Evolutionary conservation across 2,113 vertebrate genomes (phyloP).

Genomic region (Sminthopsis crassicaudata): DNA sequence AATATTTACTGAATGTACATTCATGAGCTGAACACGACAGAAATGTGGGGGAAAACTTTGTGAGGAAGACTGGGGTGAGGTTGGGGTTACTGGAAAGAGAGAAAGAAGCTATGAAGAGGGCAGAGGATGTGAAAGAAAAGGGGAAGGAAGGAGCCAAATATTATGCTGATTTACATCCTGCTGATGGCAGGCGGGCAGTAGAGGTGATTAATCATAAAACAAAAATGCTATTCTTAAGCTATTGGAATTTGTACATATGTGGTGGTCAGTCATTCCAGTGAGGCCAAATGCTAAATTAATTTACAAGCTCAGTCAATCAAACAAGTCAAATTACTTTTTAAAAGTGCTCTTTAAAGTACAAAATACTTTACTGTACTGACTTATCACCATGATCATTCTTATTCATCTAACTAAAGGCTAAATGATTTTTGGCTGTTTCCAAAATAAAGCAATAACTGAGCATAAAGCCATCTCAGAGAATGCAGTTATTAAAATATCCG

Average conservation of each 20-base stretch:
- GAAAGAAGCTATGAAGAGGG: neutral
- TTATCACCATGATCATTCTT: constrained; percentile 13
- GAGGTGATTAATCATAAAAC: neutral
- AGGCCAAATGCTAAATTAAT: neutral
- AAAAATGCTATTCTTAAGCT: neutral
- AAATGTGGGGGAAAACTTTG: neutral
- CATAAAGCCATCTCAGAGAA: constrained; percentile 23
- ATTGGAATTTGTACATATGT: neutral
- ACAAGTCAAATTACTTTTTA: neutral
- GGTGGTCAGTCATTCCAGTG: neutral
- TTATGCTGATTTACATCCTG: neutral
- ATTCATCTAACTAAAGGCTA: constrained; percentile 41
- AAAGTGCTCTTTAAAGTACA: neutral
- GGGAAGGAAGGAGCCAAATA: neutral
- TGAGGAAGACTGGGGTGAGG: neutral
- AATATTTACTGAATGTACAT: neutral
- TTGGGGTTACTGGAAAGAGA: neutral
- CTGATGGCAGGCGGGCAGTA: neutral
- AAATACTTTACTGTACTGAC: constrained; percentile 12
- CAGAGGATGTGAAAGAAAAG: neutral
- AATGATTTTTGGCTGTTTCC: constrained; percentile 27
- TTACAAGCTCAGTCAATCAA: neutral
- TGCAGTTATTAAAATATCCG: neutral
- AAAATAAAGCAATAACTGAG: constrained; percentile 34
- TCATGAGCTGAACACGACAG: neutral